phyloP scores from a whole-genome alignment of 2,113 vertebrate genomes.

The Emberiza fucata region DNA sequence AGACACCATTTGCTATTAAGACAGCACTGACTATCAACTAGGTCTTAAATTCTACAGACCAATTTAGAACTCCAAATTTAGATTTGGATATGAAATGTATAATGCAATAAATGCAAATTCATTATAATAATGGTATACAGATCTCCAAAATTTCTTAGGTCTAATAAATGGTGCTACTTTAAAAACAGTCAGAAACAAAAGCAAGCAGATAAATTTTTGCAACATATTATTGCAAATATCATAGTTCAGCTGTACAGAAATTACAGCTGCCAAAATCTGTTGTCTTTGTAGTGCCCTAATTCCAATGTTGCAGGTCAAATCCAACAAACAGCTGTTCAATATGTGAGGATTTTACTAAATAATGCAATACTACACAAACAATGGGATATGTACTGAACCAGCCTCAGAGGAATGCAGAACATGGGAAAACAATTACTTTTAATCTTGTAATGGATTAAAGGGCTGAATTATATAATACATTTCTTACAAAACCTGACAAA shows the following conservation, averaged over 20 bases:
- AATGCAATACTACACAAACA: constrained; percentile 43
- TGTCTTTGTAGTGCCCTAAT: constrained; percentile 25
- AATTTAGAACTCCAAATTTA: not conserved
- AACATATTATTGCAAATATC: constrained; percentile 41
- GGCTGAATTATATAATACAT: not conserved
- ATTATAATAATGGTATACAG: not conserved
- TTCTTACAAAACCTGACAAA: not conserved
- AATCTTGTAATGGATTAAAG: constrained; percentile 44
- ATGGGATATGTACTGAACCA: not conserved
- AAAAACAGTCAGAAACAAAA: constrained; percentile 20
- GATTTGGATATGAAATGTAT: not conserved
- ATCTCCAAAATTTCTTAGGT: not conserved
- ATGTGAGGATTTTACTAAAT: constrained; percentile 49
- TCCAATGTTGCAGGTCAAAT: constrained; percentile 48
- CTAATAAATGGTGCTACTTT: not conserved
- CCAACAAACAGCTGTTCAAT: constrained; percentile 36
- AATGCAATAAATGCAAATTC: not conserved
- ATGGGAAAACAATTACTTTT: constrained; percentile 45
- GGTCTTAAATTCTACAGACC: not conserved
- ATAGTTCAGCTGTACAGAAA: constrained; percentile 6
- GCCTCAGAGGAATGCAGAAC: not conserved
- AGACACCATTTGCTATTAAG: not conserved
- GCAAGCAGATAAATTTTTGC: constrained; percentile 26
- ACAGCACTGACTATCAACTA: not conserved
- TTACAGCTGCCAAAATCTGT: constrained; percentile 37